Evolutionary conservation across 53 echinoderm and acorn worm species (phyloP).

Genomic region (Patiria pectinifera): DNA sequence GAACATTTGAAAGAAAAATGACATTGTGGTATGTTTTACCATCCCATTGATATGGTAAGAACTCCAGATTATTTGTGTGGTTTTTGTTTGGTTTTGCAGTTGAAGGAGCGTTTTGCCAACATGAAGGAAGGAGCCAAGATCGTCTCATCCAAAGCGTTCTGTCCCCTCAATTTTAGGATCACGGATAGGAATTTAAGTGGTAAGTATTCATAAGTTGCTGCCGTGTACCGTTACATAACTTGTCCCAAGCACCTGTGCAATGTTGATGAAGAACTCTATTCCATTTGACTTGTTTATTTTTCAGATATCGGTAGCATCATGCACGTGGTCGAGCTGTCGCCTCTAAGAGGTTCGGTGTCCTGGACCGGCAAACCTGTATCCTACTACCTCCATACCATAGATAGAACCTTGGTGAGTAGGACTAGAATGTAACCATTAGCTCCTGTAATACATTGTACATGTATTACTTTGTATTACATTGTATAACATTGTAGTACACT

Average conservation of each 20-base stretch:
- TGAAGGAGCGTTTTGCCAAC: conserved; percentile 98
- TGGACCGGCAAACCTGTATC: conserved; percentile 99
- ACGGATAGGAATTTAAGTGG: conserved; percentile 97
- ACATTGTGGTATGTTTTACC: not conserved
- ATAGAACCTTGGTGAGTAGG: conserved; percentile 92
- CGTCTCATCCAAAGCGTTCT: conserved; percentile 98
- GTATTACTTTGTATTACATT: not conserved
- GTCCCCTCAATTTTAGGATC: conserved; percentile 97
- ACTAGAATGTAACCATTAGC: not conserved
- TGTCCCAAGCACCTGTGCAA: too few relatives aligned
- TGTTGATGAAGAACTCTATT: too few relatives aligned
- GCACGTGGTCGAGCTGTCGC: conserved; percentile 95
- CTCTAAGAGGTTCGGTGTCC: conserved; percentile 93
- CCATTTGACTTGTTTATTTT: not conserved
- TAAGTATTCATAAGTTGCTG: conserved; percentile 40
- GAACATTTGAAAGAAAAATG: too few relatives aligned
- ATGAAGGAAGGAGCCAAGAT: conserved; percentile 99
- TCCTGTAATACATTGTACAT: not conserved
- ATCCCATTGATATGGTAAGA: not conserved
- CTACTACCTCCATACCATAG: conserved; percentile 99
- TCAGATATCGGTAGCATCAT: conserved; percentile 98
- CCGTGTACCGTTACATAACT: too few relatives aligned
- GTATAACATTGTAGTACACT: too few relatives aligned
- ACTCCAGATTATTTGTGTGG: not conserved
- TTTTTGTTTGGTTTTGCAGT: conserved; percentile 56